A percentile compares a stretch with the other conserved stretches of the same genome.
Evolutionary conservation across 2,113 vertebrate species (phyloP).

Genomic region (Octodon degus): DNA sequence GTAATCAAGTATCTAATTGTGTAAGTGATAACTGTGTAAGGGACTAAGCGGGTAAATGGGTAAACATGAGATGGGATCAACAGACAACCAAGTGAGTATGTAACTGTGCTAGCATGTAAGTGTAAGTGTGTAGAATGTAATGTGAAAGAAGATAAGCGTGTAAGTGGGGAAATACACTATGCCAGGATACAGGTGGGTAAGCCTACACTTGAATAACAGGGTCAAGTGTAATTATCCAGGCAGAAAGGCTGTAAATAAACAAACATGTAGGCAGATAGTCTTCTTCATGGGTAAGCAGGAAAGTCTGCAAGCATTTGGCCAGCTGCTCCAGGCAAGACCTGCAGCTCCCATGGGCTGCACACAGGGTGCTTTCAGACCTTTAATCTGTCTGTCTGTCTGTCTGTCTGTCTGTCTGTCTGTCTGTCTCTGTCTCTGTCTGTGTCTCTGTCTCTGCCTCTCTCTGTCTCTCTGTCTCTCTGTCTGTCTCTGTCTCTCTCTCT

Average conservation of each 20-base stretch:
- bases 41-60: neutral
- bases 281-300: neutral
- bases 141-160: neutral
- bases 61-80: neutral
- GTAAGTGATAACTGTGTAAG: neutral
- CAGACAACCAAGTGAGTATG: neutral
- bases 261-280: neutral
- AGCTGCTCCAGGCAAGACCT: neutral
- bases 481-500: no score
- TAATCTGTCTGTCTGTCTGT: neutral
- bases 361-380: neutral
- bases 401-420: no score
- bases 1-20: neutral
- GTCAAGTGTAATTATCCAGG: neutral
- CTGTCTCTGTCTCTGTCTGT: no score
- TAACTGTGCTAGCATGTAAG: neutral
- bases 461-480: no score
- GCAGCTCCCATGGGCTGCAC: neutral
- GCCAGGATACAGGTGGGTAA: neutral
- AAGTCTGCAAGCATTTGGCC: neutral
- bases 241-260: neutral
- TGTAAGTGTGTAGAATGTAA: neutral
- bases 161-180: neutral
- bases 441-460: no score
- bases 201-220: neutral